Conservation (phyloP, 2,113 vertebrate genomes). For the Siniperca knerii region DNA sequence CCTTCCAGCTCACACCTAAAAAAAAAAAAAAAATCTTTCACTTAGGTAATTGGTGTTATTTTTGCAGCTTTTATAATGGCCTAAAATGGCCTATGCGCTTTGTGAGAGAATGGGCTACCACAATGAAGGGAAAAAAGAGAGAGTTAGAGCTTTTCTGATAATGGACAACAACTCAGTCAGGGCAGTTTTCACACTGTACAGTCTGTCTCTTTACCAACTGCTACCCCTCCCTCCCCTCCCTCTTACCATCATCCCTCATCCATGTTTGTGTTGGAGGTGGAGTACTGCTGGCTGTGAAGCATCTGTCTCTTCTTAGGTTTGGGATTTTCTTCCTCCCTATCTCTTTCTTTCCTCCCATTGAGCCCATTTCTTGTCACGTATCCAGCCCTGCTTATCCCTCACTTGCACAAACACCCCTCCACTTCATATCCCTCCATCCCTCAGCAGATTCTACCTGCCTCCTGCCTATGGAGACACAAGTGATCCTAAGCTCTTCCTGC, state of each 20-base stretch:
- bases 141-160: slow-evolving; percentile 35
- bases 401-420: slow-evolving; percentile 58
- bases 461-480: slow-evolving; percentile 50
- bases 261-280: slow-evolving; percentile 70
- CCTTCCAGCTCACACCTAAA: not conserved
- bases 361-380: slow-evolving; percentile 77
- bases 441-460: slow-evolving; percentile 67
- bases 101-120: slow-evolving; percentile 30
- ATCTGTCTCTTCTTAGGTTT: slow-evolving; percentile 70
- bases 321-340: slow-evolving; percentile 62
- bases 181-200: slow-evolving; percentile 24
- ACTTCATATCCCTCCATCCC: slow-evolving; percentile 56
- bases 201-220: slow-evolving; percentile 26
- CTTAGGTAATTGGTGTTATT: slow-evolving; percentile 48
- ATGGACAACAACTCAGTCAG: slow-evolving; percentile 55
- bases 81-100: slow-evolving; percentile 33
- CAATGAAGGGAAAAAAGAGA: not conserved
- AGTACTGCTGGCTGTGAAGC: slow-evolving; percentile 65
- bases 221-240: not conserved
- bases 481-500: slow-evolving; percentile 60
- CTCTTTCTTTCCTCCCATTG: slow-evolving; percentile 67
- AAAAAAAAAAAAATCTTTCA: slow-evolving; percentile 20
- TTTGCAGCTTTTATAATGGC: slow-evolving; percentile 50
- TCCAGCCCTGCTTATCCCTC: slow-evolving; percentile 75
- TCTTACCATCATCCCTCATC: slow-evolving; percentile 51